Evolutionary conservation across 2,797 vertebrate species (phyloP).

Genomic region (Enteromius mattozi): DNA sequence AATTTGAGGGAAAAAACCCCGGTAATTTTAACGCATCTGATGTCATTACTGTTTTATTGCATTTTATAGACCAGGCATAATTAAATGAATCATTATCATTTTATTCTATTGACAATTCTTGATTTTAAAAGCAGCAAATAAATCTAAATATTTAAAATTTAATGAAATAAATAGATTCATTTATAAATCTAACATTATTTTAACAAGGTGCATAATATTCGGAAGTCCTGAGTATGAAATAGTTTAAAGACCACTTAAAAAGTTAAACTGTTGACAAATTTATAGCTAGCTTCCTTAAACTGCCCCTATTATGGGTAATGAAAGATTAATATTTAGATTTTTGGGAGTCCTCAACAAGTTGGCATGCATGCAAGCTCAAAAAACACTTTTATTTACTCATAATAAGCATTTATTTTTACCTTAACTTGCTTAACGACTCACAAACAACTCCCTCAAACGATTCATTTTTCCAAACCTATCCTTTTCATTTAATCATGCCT

Average conservation of each 20-base stretch:
- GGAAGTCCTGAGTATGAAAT: not conserved
- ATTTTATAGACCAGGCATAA: not conserved
- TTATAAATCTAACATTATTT: not conserved
- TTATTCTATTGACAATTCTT: not conserved
- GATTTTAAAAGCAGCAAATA: not conserved
- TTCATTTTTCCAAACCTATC: too few relatives aligned
- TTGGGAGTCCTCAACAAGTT: too few relatives aligned
- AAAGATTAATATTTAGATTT: too few relatives aligned
- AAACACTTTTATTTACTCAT: too few relatives aligned
- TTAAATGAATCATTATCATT: not conserved
- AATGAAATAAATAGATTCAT: not conserved
- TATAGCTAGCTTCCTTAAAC: not conserved
- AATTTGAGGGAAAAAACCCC: not conserved
- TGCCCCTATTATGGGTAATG: too few relatives aligned
- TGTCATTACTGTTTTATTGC: not conserved
- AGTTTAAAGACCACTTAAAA: not conserved
- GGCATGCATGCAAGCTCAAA: too few relatives aligned
- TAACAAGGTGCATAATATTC: not conserved
- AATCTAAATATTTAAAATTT: not conserved
- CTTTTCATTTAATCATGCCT: too few relatives aligned
- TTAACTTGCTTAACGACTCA: too few relatives aligned
- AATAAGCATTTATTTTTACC: too few relatives aligned
- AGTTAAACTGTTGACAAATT: not conserved
- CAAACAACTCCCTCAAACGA: too few relatives aligned
- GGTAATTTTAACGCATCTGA: not conserved